Percentiles rank a stretch among this genome's conserved stretches.
These are phyloP conservation scores for Euthynnus affinis DNA, from an alignment of 2,797 vertebrate species.

Conservation along the genomic window DNA sequence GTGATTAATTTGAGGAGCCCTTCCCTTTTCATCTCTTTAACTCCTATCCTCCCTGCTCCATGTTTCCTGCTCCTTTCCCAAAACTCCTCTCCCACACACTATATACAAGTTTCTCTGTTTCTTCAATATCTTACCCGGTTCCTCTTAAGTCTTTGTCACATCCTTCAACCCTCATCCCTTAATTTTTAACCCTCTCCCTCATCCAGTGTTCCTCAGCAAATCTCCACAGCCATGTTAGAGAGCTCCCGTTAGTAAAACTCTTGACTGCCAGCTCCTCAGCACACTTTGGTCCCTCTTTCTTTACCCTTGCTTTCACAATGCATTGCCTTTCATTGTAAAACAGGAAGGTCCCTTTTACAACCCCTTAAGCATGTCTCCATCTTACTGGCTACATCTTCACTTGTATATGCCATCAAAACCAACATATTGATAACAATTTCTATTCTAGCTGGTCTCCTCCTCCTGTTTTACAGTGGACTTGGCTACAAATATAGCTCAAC, in stretches of 20 bases:
- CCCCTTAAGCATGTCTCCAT: constrained; percentile 12
- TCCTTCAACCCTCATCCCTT: background rate
- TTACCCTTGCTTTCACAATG: constrained; percentile 29
- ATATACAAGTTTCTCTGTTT: background rate
- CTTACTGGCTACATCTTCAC: constrained; percentile 14
- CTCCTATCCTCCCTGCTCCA: background rate
- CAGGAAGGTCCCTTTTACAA: constrained; percentile 58
- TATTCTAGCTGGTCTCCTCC: background rate
- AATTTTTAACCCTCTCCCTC: background rate
- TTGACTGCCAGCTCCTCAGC: constrained; percentile 43
- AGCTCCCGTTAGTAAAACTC: constrained; percentile 44
- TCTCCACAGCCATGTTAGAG: constrained; percentile 20
- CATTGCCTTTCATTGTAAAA: constrained; percentile 75
- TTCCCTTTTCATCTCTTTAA: constrained; percentile 20
- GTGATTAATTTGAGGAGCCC: constrained; percentile 24
- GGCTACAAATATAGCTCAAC: constrained; percentile 24
- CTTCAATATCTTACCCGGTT: constrained; percentile 1
- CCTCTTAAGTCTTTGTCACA: background rate
- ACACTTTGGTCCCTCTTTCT: constrained; percentile 6
- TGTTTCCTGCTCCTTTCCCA: constrained; percentile 18
- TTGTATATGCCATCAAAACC: constrained; percentile 1
- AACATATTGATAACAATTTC: constrained; percentile 24
- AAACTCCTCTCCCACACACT: background rate
- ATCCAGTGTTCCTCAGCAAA: constrained; percentile 18
- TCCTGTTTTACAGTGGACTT: constrained; percentile 76